These are phyloP conservation scores for Cinclus cinclus DNA, from an alignment of 2,113 vertebrate genomes.

Conservation along the genomic window DNA sequence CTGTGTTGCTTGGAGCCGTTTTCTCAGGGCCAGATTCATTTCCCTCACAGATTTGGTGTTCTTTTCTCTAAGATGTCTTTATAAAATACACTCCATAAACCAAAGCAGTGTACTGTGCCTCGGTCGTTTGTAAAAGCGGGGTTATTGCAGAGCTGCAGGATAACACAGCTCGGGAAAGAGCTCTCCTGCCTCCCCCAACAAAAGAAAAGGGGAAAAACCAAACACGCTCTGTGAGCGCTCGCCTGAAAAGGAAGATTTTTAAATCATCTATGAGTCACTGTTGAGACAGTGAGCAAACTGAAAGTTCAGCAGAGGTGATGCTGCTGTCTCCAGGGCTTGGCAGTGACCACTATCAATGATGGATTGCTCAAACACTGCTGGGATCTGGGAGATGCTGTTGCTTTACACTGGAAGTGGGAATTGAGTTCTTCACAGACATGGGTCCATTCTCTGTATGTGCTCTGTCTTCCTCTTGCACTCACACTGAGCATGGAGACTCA, in stretches of 20 bases:
- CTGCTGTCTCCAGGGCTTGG: background rate
- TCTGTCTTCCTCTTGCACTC: background rate
- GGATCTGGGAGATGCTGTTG: background rate
- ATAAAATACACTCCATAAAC: conserved; percentile 32
- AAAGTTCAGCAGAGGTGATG: background rate
- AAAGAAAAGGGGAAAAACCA: background rate
- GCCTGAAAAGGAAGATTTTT: background rate
- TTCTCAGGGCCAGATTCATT: conserved; percentile 36
- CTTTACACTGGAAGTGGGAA: background rate
- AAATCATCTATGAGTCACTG: background rate
- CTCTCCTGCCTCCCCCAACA: background rate
- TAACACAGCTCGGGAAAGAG: background rate
- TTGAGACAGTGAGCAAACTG: background rate
- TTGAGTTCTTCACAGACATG: background rate
- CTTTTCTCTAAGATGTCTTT: conserved; percentile 40
- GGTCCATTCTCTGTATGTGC: background rate
- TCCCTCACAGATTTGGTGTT: conserved; percentile 39
- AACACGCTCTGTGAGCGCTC: background rate
- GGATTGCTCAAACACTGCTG: background rate
- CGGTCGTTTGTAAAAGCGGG: background rate
- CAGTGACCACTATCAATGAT: fast-evolving
- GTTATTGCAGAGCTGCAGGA: background rate
- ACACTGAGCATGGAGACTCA: background rate
- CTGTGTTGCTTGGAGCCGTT: conserved; percentile 24
- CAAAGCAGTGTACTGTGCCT: background rate